These are phyloP conservation scores for Eristalinus aeneus DNA, from an alignment of 2,888 invertebrate species.

Conservation along the genomic window DNA sequence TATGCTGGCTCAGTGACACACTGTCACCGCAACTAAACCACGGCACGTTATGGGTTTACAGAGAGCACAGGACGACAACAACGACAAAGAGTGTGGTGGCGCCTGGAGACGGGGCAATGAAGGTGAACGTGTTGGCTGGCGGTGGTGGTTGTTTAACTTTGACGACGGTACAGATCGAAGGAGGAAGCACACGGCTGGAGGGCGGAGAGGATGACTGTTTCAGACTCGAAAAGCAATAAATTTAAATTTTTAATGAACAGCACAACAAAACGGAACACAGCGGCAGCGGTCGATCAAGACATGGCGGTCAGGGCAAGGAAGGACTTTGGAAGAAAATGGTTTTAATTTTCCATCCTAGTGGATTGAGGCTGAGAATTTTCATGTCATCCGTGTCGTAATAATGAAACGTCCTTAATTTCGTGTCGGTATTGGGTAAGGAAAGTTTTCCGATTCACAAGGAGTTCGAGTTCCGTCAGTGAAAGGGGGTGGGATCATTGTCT, in stretches of 20 bases:
- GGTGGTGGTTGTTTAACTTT: neutral
- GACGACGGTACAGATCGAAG: neutral
- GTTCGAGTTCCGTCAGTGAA: neutral
- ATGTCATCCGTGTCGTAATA: neutral
- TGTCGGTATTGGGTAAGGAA: neutral
- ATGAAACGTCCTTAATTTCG: neutral
- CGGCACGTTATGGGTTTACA: neutral
- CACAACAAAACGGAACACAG: conserved; percentile 12
- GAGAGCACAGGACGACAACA: neutral
- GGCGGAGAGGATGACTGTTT: neutral
- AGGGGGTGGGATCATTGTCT: neutral
- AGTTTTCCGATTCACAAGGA: neutral
- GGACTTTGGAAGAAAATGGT: neutral
- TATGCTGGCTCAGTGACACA: conserved; percentile 7
- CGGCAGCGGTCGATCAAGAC: neutral
- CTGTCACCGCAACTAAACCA: neutral
- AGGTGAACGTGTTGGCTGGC: neutral
- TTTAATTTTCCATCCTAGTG: neutral
- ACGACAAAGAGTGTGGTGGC: no score
- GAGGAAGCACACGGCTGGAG: neutral
- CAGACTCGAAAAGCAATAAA: conserved; percentile 32
- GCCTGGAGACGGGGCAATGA: neutral
- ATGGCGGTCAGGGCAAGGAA: neutral
- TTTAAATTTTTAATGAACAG: conserved; percentile 55
- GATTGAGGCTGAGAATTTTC: neutral